Evolutionary conservation across 2,113 vertebrate genomes (phyloP).

Genomic region (Toxostoma redivivum): DNA sequence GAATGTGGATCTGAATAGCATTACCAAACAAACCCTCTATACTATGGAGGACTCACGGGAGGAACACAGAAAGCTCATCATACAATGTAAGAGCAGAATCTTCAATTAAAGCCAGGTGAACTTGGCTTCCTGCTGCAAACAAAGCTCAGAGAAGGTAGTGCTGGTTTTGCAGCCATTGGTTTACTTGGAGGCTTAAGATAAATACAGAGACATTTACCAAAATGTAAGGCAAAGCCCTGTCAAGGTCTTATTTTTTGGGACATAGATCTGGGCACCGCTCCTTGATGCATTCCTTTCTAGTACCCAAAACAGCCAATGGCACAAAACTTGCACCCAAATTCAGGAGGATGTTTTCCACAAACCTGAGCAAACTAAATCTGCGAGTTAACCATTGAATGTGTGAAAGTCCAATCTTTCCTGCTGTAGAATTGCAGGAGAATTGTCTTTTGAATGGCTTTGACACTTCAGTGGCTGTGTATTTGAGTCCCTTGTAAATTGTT

Average conservation of each 20-base stretch:
- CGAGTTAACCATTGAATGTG: neutral
- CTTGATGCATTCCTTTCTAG: neutral
- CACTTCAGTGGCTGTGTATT: neutral
- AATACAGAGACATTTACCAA: neutral
- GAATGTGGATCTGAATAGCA: slow-evolving; percentile 97
- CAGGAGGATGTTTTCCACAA: neutral
- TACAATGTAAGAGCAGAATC: slow-evolving; percentile 84
- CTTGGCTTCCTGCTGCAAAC: neutral
- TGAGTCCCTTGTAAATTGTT: neutral
- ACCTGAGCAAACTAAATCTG: neutral
- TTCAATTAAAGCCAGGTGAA: neutral
- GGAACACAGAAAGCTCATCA: slow-evolving; percentile 93
- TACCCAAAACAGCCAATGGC: neutral
- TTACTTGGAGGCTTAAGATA: neutral
- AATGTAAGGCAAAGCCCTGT: neutral
- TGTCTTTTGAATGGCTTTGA: neutral
- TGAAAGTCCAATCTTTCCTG: neutral
- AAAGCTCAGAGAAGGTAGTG: neutral
- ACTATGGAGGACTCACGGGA: slow-evolving; percentile 97
- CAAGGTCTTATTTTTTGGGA: neutral
- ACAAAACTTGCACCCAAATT: neutral
- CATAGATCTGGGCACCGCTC: neutral
- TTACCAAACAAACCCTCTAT: slow-evolving; percentile 99
- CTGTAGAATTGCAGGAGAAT: neutral
- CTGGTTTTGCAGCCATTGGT: neutral